Conservation (phyloP, 2,888 invertebrate species). For the Seira ritae region DNA sequence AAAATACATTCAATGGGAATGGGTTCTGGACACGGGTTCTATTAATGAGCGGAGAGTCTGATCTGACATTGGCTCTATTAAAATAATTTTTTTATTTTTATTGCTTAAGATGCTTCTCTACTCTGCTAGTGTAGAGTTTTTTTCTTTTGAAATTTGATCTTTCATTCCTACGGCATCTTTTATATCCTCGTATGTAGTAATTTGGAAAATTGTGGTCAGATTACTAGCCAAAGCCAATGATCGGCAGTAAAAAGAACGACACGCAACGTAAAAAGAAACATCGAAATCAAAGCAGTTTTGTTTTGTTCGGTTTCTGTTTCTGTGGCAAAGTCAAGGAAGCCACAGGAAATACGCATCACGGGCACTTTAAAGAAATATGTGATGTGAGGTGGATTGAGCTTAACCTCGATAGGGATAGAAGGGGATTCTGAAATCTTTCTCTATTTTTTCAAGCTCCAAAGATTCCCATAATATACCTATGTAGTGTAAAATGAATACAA, state of each 20-base stretch:
- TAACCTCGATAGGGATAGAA: no score
- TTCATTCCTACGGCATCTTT: no score
- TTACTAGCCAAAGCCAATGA: constrained; percentile 5
- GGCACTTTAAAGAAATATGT: constrained; percentile 50
- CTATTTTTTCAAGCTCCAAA: neutral
- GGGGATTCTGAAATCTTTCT: neutral
- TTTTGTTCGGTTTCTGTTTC: neutral
- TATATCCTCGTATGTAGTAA: neutral
- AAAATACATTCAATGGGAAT: no score
- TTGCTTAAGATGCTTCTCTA: no score
- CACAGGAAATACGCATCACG: constrained; percentile 57
- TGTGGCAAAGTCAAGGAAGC: no score
- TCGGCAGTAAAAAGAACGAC: neutral
- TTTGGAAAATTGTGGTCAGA: neutral
- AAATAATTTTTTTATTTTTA: no score
- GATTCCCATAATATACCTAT: neutral
- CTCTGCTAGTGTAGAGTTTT: no score
- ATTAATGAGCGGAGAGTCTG: no score
- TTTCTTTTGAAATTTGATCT: neutral
- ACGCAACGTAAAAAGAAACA: neutral
- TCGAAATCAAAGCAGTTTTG: neutral
- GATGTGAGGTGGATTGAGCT: constrained; percentile 21
- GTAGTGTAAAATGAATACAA: no score
- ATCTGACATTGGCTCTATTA: no score
- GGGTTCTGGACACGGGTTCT: no score